Base-by-base conservation (phyloP, 1,140 invertebrate genomes). In the Scaptomyza graminum region DNA sequence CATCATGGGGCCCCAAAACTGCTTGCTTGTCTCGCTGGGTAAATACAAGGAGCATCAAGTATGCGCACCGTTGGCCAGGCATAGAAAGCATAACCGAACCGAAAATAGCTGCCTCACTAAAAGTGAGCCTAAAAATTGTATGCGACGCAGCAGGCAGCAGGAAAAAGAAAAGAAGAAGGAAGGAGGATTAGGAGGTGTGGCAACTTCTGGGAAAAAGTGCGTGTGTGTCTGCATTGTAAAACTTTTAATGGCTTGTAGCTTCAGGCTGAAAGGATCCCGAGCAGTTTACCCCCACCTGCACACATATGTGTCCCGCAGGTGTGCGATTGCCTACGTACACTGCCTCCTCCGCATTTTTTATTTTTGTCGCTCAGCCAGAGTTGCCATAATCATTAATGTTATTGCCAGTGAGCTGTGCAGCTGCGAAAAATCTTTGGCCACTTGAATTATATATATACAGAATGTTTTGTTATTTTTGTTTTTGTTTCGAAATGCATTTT, bases 201-300 rank as follows among this genome's bases (percentile, higher is more conserved):
- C 49, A 73, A 62, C 63, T 66, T 22, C 28, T 64, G 59, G 59
- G 18, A 13, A 74, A 65, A 88, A 88, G 83, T 88, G 83, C 83
- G 83, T 88, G 83, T 88, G 83, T 88, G 83, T 83, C 83, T 88
- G 83, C 83, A 88, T 88, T 88, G 83, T 88, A 88, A 88, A 88
- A 88, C 75, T 88, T 88, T 83, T 88, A 88, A 88, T 88, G 83
- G 84, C 69, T 37, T 50, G 60, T 56, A 75, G 66, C 41, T 39
- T 34, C 7, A 34, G 41, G 44, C 49, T 22, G 43, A 55, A 41
- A 41, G 55, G 55, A 25, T 57, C 52, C 22, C 37, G 18, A 16
- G 7, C 8, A 34, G 51, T 22, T 55, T 8, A 11, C 50, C 13
- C 25, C 3, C 8, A 16, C 15, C 34, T 13, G 31, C 2, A 31